Conservation (phyloP, 2,113 vertebrate genomes). For the Todiramphus saurophagus region DNA sequence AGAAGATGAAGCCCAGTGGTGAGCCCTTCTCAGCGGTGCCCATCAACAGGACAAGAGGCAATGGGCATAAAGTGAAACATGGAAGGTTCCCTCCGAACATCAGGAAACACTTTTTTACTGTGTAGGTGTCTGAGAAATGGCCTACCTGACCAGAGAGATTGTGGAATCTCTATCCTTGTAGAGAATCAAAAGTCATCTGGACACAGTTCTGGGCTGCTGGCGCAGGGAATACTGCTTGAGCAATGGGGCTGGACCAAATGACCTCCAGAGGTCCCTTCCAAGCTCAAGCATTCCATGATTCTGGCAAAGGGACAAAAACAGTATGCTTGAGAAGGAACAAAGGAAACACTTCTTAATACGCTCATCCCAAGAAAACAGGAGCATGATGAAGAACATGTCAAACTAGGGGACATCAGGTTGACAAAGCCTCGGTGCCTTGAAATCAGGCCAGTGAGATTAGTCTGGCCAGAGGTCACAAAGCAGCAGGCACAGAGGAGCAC, state of each 20-base stretch:
- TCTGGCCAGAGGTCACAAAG: neutral
- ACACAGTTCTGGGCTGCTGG: neutral
- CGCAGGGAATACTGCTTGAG: neutral
- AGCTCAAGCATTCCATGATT: neutral
- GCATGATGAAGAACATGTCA: neutral
- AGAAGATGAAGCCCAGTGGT: neutral
- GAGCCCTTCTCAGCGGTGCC: neutral
- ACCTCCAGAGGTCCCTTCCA: neutral
- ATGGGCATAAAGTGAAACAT: neutral
- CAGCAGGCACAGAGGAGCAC: neutral
- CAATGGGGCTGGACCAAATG: neutral
- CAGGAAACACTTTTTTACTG: neutral
- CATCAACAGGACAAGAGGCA: neutral
- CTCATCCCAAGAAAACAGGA: neutral
- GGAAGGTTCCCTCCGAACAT: neutral
- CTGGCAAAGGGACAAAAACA: neutral
- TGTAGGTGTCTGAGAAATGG: neutral
- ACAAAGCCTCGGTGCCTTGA: neutral
- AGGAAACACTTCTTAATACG: neutral
- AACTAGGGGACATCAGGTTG: neutral
- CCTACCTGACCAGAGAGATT: neutral
- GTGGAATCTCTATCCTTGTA: neutral
- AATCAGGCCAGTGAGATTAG: neutral
- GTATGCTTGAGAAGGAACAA: neutral
- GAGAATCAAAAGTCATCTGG: neutral